Evolutionary conservation across 2,888 invertebrate genomes (phyloP).

Genomic region (Lasius fuliginosus): DNA sequence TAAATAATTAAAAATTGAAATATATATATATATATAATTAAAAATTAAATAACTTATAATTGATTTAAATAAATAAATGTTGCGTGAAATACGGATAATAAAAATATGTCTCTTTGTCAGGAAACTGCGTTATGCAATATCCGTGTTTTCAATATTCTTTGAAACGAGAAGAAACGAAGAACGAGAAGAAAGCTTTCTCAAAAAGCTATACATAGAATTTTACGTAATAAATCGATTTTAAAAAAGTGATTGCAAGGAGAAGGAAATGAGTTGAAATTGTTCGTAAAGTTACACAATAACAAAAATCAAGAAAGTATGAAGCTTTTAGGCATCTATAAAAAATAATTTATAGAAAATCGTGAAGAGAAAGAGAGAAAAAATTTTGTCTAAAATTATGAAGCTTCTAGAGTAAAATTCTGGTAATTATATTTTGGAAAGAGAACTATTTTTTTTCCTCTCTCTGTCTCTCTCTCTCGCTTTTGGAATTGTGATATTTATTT

Average conservation of each 20-base stretch:
- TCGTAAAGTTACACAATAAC: background rate
- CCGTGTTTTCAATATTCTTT: background rate
- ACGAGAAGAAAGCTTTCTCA: background rate
- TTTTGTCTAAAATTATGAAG: background rate
- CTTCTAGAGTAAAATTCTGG: background rate
- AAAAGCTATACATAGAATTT: background rate
- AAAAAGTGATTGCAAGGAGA: background rate
- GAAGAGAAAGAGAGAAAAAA: background rate
- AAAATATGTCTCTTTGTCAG: background rate
- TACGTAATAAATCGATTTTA: background rate
- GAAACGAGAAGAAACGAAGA: background rate
- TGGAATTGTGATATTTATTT: conserved; percentile 9
- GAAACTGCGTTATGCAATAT: background rate
- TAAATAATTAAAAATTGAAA: background rate
- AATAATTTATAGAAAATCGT: background rate
- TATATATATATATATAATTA: background rate
- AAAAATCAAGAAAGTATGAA: background rate
- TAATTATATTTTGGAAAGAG: background rate
- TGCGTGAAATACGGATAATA: background rate
- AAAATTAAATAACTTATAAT: conserved; percentile 8
- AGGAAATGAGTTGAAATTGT: conserved; percentile 10
- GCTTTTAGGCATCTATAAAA: background rate
- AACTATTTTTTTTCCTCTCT: background rate
- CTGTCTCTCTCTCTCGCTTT: background rate
- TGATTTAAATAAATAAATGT: conserved; percentile 18